These are phyloP conservation scores for Drosophila bipectinata DNA, from an alignment of 1,140 invertebrate species.

Conservation along the genomic window DNA sequence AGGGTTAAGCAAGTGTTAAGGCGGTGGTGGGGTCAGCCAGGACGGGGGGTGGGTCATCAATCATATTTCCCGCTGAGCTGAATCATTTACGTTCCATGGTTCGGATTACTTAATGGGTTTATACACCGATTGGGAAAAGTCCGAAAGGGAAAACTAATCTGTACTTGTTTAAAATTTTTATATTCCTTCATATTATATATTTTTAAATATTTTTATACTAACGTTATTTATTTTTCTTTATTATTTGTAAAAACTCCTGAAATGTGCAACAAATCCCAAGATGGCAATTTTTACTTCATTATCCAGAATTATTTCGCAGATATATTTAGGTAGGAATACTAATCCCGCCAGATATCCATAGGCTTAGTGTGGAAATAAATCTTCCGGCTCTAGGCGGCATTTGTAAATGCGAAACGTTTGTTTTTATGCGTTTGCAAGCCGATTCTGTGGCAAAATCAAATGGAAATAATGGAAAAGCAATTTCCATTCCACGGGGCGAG, in stretches of 20 bases:
- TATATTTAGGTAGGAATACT: background rate
- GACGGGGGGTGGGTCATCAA: conserved; percentile 54
- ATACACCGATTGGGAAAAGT: background rate
- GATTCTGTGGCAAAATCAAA: conserved; percentile 35
- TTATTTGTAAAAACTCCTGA: background rate
- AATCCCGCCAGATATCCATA: conserved; percentile 6
- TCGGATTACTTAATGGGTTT: conserved; percentile 45
- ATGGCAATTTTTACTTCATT: conserved; percentile 14
- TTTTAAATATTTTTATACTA: too few relatives aligned
- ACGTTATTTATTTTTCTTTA: too few relatives aligned
- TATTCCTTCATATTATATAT: background rate
- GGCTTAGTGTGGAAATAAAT: conserved; percentile 56
- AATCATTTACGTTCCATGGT: conserved; percentile 51
- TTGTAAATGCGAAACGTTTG: conserved; percentile 75
- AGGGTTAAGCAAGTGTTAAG: conserved; percentile 77
- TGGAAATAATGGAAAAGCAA: conserved; percentile 65
- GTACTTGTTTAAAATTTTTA: background rate
- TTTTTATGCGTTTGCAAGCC: conserved; percentile 79
- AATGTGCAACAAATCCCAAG: conserved; percentile 33
- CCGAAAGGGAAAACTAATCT: background rate
- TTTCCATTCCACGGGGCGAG: conserved; percentile 59
- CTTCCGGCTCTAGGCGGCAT: conserved; percentile 53
- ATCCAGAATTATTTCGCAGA: conserved; percentile 3
- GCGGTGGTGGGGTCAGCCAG: background rate
- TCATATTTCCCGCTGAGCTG: conserved; percentile 64